phyloP scores from a whole-genome alignment of 2,888 invertebrate genomes.

The Spisula solida region DNA sequence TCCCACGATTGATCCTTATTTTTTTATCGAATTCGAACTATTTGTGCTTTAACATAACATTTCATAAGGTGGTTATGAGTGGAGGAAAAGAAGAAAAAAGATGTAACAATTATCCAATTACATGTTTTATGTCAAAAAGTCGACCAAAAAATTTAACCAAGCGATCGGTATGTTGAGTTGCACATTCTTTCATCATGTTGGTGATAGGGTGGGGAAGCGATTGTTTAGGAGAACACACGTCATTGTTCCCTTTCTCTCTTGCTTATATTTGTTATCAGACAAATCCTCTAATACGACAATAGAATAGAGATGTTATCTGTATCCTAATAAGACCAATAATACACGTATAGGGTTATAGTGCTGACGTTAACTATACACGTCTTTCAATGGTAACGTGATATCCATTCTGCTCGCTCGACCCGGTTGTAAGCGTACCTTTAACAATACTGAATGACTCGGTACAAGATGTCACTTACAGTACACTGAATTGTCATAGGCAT shows the following conservation, averaged over 20 bases:
- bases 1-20: not conserved
- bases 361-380: too few relatives aligned
- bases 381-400: not conserved
- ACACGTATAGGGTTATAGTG: too few relatives aligned
- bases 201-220: not conserved
- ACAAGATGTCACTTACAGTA: not conserved
- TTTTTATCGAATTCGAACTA: not conserved
- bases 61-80: not conserved
- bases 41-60: not conserved
- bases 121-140: slow-evolving; percentile 6
- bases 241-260: too few relatives aligned
- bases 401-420: not conserved
- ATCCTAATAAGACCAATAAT: too few relatives aligned
- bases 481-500: not conserved
- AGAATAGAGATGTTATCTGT: not conserved
- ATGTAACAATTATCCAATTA: not conserved
- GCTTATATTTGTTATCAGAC: not conserved
- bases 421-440: not conserved
- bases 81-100: not conserved
- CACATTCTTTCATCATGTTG: not conserved
- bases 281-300: not conserved
- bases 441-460: not conserved
- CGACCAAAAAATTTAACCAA: not conserved
- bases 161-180: not conserved
- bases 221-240: not conserved